phyloP scores from a whole-genome alignment of 2,113 vertebrate genomes.

The Accipiter cooperii region DNA sequence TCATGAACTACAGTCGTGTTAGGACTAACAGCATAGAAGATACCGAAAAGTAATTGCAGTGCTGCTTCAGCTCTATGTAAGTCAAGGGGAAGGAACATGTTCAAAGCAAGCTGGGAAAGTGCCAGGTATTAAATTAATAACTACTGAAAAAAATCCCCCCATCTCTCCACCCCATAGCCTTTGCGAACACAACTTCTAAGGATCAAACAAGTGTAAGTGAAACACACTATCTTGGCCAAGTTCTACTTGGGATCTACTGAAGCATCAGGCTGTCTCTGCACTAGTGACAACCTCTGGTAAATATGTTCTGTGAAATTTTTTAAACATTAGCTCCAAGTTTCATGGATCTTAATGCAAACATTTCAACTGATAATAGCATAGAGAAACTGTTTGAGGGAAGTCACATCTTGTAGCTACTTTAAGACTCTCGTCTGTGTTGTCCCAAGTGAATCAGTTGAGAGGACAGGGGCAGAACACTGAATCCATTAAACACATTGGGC shows the following conservation, averaged over 20 bases:
- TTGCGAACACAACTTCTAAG: neutral
- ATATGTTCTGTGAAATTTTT: neutral
- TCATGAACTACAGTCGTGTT: neutral
- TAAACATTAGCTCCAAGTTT: neutral
- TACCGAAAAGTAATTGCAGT: neutral
- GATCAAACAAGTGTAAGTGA: neutral
- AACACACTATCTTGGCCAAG: neutral
- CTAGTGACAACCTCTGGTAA: neutral
- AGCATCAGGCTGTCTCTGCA: neutral
- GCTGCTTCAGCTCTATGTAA: neutral
- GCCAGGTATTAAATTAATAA: neutral
- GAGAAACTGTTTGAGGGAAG: neutral
- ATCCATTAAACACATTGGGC: conserved; percentile 18
- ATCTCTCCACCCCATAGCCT: neutral
- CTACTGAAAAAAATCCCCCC: neutral
- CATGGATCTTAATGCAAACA: neutral
- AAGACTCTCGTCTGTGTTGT: neutral
- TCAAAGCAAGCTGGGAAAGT: neutral
- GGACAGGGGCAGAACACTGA: neutral
- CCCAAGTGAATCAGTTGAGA: neutral
- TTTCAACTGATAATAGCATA: neutral
- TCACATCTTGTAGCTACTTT: neutral
- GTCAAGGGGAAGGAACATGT: neutral
- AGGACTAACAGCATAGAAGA: neutral
- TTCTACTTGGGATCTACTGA: neutral